Conservation (phyloP, 2,113 vertebrate genomes). For the Candoia aspera region DNA sequence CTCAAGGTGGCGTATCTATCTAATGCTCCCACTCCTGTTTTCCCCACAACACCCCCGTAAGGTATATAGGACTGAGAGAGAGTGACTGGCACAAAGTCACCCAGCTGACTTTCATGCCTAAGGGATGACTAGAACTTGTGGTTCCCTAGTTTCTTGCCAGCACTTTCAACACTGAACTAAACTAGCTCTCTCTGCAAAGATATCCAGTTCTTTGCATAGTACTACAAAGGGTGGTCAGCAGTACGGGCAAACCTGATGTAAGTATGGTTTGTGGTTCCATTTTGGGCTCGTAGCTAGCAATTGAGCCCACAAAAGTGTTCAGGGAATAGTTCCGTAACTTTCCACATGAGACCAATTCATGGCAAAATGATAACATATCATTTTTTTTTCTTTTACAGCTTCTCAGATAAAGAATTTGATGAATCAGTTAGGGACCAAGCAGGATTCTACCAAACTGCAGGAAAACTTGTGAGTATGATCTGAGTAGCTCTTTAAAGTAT, state of each 20-base stretch:
- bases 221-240: neutral
- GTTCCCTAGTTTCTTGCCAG: neutral
- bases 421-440: slow-evolving; percentile 90
- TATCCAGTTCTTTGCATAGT: neutral
- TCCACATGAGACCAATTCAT: neutral
- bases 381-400: slow-evolving; percentile 72
- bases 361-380: neutral
- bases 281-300: neutral
- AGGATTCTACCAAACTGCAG: slow-evolving; percentile 90
- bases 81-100: neutral
- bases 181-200: neutral
- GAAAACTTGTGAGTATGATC: slow-evolving; percentile 87
- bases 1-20: too few species aligned
- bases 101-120: neutral
- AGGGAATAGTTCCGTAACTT: neutral
- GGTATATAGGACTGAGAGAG: neutral
- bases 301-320: neutral
- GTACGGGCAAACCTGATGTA: neutral
- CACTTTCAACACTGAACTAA: neutral
- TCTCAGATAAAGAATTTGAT: slow-evolving; percentile 93
- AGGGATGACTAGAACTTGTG: neutral
- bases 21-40: neutral
- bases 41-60: neutral
- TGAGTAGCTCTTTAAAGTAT: neutral
- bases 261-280: neutral